phyloP scores from a whole-genome alignment of 1,140 invertebrate species.

The Amyelois transitella region DNA sequence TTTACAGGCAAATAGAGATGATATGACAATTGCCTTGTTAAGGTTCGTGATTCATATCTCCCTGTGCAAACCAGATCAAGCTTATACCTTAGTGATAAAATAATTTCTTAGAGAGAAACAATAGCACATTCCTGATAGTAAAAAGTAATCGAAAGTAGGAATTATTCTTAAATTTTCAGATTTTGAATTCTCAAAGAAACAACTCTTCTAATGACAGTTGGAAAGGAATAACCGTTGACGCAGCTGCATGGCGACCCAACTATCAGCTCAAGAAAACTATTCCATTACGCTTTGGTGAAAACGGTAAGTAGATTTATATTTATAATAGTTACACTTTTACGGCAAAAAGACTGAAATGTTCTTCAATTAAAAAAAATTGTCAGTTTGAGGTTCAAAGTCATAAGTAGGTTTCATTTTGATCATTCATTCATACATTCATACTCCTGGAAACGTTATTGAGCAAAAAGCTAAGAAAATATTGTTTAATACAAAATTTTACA shows the following conservation, averaged over 20 bases:
- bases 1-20: too few relatives aligned
- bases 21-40: too few relatives aligned
- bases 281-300: conserved; percentile 40
- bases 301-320: conserved; percentile 25
- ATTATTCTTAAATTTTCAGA: conserved; percentile 22
- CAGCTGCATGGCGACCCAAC: conserved; percentile 50
- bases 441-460: too few relatives aligned
- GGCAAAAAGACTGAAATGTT: not conserved
- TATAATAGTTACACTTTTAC: not conserved
- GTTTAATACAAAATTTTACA: conserved; percentile 19
- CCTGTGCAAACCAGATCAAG: too few relatives aligned
- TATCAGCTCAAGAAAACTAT: conserved; percentile 44
- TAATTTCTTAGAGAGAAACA: too few relatives aligned
- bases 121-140: not conserved
- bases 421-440: too few relatives aligned
- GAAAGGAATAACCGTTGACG: conserved; percentile 53
- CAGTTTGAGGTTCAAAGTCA: too few relatives aligned
- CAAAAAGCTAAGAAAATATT: too few relatives aligned
- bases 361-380: too few relatives aligned
- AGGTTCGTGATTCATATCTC: too few relatives aligned
- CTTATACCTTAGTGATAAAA: too few relatives aligned
- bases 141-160: not conserved
- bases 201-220: conserved; percentile 34
- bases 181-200: conserved; percentile 35
- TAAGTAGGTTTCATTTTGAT: too few relatives aligned